Evolutionary conservation across 2,888 invertebrate genomes (phyloP).

Genomic region (Morpho achilles): DNA sequence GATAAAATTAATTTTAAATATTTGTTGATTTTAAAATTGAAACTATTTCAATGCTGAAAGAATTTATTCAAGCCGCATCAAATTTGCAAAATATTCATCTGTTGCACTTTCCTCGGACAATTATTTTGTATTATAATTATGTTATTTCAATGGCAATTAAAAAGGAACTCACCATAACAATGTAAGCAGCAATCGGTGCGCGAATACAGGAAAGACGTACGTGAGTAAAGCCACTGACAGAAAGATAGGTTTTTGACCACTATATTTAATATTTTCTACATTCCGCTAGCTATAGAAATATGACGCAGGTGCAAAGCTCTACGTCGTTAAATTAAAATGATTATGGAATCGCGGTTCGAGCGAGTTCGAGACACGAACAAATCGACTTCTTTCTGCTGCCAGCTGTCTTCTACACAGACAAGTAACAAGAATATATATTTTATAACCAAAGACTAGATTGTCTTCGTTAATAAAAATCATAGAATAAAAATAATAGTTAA

Average conservation of each 20-base stretch:
- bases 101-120: neutral
- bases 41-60: neutral
- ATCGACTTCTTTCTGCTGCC: slow-evolving; percentile 3
- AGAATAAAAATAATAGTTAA: too few relatives aligned
- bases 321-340: neutral
- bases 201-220: slow-evolving; percentile 5
- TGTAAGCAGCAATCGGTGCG: slow-evolving; percentile 11
- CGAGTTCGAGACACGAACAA: neutral
- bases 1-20: neutral
- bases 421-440: too few relatives aligned
- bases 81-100: too few relatives aligned
- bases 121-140: neutral
- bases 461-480: too few relatives aligned
- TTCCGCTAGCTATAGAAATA: neutral
- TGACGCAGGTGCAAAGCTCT: slow-evolving; percentile 6
- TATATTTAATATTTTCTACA: neutral
- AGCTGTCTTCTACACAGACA: too few relatives aligned
- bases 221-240: slow-evolving; percentile 3
- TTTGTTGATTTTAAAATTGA: neutral
- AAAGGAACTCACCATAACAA: slow-evolving; percentile 14
- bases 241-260: neutral
- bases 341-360: slow-evolving; percentile 1
- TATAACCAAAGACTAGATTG: too few relatives aligned
- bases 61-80: too few relatives aligned
- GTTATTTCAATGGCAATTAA: neutral